These are phyloP conservation scores for Lasius fuliginosus DNA, from an alignment of 2,888 invertebrate species.

Conservation along the genomic window DNA sequence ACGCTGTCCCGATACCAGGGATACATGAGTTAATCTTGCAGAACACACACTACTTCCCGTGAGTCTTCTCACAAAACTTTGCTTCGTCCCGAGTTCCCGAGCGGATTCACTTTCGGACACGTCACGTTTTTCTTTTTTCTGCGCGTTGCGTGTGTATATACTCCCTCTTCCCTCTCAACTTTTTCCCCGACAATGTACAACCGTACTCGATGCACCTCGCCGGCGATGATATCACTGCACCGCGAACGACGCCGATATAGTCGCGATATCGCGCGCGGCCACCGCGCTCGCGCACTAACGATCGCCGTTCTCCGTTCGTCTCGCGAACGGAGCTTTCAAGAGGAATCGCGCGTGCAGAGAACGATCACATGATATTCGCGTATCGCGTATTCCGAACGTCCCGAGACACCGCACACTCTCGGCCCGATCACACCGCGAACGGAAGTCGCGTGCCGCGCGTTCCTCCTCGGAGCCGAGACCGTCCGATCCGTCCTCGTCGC, in stretches of 20 bases:
- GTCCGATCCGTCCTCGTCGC: constrained; percentile 22
- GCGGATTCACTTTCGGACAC: constrained; percentile 11
- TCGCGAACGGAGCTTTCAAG: background rate
- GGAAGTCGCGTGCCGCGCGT: constrained; percentile 40
- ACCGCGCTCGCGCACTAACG: constrained; percentile 39
- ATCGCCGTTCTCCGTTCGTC: background rate
- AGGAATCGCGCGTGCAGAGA: background rate
- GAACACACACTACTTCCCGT: background rate
- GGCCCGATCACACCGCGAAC: background rate
- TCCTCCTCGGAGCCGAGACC: background rate
- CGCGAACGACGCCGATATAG: constrained; percentile 7
- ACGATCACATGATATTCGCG: constrained; percentile 30
- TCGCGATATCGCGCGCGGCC: constrained; percentile 12
- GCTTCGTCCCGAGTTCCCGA: background rate
- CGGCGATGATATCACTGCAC: constrained; percentile 38
- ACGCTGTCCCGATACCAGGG: constrained; percentile 89
- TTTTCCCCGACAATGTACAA: background rate
- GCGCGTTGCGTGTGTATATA: background rate
- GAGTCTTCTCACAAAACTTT: background rate
- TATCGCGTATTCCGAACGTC: background rate
- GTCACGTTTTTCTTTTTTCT: constrained; percentile 10
- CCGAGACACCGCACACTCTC: background rate
- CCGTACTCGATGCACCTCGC: constrained; percentile 20
- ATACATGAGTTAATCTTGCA: constrained; percentile 86
- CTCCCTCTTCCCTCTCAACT: background rate